Conservation (phyloP, 2,888 invertebrate genomes). For the Sympetrum striolatum region DNA sequence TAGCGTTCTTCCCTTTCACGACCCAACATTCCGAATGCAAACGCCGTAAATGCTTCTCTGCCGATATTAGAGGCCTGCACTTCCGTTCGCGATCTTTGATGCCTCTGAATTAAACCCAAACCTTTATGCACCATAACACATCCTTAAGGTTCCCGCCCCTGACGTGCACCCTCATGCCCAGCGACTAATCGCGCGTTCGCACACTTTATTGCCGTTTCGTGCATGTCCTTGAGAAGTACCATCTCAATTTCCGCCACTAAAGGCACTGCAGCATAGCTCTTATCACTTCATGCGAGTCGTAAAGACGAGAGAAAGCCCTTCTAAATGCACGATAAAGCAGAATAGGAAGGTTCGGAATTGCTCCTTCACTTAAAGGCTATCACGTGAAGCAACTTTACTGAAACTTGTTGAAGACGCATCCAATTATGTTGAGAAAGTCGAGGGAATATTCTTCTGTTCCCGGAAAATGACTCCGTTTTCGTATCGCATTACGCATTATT, state of each 20-base stretch:
- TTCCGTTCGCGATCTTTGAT: too few relatives aligned
- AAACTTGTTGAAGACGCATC: too few relatives aligned
- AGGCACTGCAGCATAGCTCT: not conserved
- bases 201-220: not conserved
- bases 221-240: not conserved
- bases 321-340: not conserved
- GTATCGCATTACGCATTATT: too few relatives aligned
- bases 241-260: not conserved
- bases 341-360: not conserved
- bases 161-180: not conserved
- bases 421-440: too few relatives aligned
- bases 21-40: too few relatives aligned
- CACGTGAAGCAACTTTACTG: too few relatives aligned
- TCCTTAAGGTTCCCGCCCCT: not conserved
- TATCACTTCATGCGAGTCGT: not conserved
- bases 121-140: not conserved
- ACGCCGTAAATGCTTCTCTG: too few relatives aligned
- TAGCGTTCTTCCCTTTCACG: too few relatives aligned
- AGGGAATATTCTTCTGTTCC: too few relatives aligned
- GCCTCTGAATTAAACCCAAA: not conserved
- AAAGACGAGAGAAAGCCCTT: not conserved
- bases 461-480: too few relatives aligned
- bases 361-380: too few relatives aligned
- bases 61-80: too few relatives aligned
- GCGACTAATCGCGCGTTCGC: not conserved